These are phyloP conservation scores for Sebastes miniatus DNA, from an alignment of 2,797 vertebrate genomes.

Conservation along the genomic window DNA sequence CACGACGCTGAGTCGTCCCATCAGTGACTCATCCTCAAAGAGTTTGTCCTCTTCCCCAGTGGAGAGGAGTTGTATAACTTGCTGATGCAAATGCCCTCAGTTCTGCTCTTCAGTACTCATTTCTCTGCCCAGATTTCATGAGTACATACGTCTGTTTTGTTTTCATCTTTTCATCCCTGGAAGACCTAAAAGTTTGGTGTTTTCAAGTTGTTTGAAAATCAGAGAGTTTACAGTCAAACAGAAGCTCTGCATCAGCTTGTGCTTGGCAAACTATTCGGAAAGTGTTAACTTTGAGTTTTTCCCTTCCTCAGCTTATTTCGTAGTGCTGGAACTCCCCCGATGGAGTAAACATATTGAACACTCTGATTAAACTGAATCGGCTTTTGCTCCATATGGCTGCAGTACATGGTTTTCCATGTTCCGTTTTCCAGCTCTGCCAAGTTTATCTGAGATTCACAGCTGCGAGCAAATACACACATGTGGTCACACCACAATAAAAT, in stretches of 20 bases:
- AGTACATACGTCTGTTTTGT: neutral
- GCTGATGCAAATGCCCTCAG: constrained; percentile 11
- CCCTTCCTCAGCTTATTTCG: neutral
- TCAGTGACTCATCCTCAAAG: constrained; percentile 63
- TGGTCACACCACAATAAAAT: neutral
- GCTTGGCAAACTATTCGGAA: neutral
- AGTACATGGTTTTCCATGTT: constrained; percentile 3
- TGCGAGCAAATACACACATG: neutral
- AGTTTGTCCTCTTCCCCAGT: constrained; percentile 11
- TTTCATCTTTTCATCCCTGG: neutral
- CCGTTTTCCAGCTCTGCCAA: neutral
- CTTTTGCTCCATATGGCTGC: constrained; percentile 12
- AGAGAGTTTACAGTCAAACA: neutral
- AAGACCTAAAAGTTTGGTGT: neutral
- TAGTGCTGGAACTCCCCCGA: neutral
- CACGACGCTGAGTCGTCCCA: constrained; percentile 10
- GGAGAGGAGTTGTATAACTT: constrained; percentile 44
- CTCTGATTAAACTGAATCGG: neutral
- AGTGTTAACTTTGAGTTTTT: neutral
- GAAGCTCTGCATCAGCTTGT: neutral
- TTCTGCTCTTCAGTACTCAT: neutral
- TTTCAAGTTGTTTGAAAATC: neutral
- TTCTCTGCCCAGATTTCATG: neutral
- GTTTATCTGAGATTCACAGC: neutral
- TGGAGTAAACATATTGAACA: constrained; percentile 1